Evolutionary conservation across 2,888 invertebrate genomes (phyloP), one percentile per base, ranked within the genome.

Genomic region (Ennomos erosarius): DNA sequence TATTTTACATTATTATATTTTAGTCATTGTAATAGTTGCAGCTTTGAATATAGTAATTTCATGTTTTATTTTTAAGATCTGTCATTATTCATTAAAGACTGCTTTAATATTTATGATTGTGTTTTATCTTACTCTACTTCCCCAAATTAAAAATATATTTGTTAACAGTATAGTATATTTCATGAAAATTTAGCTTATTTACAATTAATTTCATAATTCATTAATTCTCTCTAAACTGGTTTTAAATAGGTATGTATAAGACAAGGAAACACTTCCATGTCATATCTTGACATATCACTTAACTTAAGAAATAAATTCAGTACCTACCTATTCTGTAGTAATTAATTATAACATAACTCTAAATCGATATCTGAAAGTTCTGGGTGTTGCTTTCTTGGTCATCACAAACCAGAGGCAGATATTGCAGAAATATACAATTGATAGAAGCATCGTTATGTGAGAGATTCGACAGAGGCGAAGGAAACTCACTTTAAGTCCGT

Each of bases 51-150:
- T 55, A 36, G 6, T 34, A 51, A 42, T 43, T 51, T 43, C 42
- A 9, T 16, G 16, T 70, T 67, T 64, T 74, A 72, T 57, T 65
- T 74, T 78, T 82, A 82, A 79, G 75, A 79, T 81, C 75, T 81
- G 78, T 85, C 79, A 90, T 81, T 90, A 90, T 78, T 85, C 79
- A 90, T 81, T 90, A 90, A 89, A 90, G 87, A 88, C 87, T 88
- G 85, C 79, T 84, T 69, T 78, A 73, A 74, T 78, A 76, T 70
- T 75, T 71, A 69, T 40, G 47, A 43, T 48, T 59, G 64, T 65
- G 58, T 67, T 66, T 74, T 55, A 11, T 12, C n/a, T 12, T 12
- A 13, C 13, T 33, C 16, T 54, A 39, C 62, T 59, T 65, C 55
- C 44, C 9, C 16, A 26, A 49, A 44, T 56, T 3, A 44, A 39